These are phyloP conservation scores for Helicorthomorpha holstii DNA, from an alignment of 1,140 invertebrate species.

Conservation along the genomic window DNA sequence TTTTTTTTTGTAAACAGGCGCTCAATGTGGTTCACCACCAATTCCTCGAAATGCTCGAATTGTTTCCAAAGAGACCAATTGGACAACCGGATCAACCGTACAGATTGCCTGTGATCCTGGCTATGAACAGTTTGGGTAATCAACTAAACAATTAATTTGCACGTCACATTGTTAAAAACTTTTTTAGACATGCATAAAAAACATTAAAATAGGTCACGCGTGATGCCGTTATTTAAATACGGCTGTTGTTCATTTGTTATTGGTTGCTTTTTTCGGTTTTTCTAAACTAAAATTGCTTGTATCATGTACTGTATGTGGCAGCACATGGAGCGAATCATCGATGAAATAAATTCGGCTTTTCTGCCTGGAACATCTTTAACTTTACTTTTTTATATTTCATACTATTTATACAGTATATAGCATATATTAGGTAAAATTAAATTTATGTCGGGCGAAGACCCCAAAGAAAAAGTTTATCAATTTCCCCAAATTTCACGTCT, in stretches of 20 bases:
- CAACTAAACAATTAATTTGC: constrained; percentile 3
- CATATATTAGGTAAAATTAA: too few relatives aligned
- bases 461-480: too few relatives aligned
- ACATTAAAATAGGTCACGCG: constrained; percentile 1
- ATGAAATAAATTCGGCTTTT: too few relatives aligned
- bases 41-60: constrained; percentile 64
- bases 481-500: too few relatives aligned
- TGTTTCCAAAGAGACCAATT: constrained; percentile 25
- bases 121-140: constrained; percentile 49
- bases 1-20: background rate
- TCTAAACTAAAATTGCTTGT: background rate
- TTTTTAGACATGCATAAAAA: background rate
- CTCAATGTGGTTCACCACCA: constrained; percentile 33
- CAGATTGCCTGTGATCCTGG: constrained; percentile 67
- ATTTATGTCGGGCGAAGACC: too few relatives aligned
- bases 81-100: constrained; percentile 41
- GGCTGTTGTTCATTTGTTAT: background rate
- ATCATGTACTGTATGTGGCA: background rate
- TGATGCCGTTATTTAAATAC: constrained; percentile 25
- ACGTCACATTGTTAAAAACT: background rate
- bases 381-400: too few relatives aligned
- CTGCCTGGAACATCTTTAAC: too few relatives aligned
- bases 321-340: too few relatives aligned
- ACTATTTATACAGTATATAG: too few relatives aligned
- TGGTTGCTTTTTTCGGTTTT: background rate